phyloP scores from a whole-genome alignment of 2,113 vertebrate genomes.

The Salvelinus fontinalis region DNA sequence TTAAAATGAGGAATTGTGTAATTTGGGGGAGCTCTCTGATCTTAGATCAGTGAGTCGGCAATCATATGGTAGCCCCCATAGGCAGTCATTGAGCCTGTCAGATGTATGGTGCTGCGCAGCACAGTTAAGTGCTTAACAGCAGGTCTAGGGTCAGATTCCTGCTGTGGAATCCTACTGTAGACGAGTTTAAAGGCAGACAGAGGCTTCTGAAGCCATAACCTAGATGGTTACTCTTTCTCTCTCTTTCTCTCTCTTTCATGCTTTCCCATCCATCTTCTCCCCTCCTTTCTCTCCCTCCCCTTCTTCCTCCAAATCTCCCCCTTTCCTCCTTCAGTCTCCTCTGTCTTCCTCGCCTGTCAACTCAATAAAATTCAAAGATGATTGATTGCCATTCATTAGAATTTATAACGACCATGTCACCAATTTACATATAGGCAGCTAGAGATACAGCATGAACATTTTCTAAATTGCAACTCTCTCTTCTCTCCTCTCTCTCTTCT shows the following conservation, averaged over 20 bases:
- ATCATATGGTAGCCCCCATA: conserved; percentile 10
- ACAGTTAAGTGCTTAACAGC: conserved; percentile 36
- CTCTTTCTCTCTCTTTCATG: no score
- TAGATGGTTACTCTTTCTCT: no score
- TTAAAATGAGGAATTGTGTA: background rate
- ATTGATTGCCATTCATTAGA: conserved; percentile 43
- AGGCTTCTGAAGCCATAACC: background rate
- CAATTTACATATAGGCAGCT: conserved; percentile 9
- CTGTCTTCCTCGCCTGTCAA: conserved; percentile 22
- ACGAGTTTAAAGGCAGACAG: background rate
- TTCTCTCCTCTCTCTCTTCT: background rate
- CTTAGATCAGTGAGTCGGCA: background rate
- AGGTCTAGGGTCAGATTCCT: conserved; percentile 35
- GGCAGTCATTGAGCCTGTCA: conserved; percentile 15
- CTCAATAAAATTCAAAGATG: conserved; percentile 22
- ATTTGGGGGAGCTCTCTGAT: conserved; percentile 3
- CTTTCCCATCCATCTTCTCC: conserved; percentile 4
- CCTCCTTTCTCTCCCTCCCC: background rate
- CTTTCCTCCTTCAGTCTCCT: conserved; percentile 24
- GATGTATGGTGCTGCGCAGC: conserved; percentile 17
- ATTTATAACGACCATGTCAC: conserved; percentile 47
- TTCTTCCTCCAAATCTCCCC: background rate
- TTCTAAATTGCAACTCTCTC: background rate
- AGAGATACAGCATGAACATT: background rate
- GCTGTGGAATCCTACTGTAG: background rate